These are phyloP conservation scores for Pseudomyrmex flavicornis DNA, from an alignment of 1,140 invertebrate genomes.

Conservation along the genomic window DNA sequence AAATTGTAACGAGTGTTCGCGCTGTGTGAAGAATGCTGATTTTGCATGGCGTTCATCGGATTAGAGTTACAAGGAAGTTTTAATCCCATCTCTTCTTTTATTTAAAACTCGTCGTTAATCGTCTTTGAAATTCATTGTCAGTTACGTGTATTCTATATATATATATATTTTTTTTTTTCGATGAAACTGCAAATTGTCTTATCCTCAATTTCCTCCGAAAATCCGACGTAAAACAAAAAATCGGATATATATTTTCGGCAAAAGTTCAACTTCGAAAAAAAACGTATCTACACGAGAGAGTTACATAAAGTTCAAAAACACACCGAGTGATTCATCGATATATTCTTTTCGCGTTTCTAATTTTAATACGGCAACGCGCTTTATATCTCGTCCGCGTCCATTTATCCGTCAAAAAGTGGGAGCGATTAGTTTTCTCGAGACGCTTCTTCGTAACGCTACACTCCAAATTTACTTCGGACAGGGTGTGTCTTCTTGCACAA, in stretches of 20 bases:
- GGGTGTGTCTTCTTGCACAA: not conserved
- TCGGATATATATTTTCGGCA: no score
- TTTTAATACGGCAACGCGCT: conserved; percentile 24
- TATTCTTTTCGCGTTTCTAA: conserved; percentile 24
- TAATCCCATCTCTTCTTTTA: not conserved
- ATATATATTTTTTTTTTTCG: not conserved
- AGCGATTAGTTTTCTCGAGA: conserved; percentile 42
- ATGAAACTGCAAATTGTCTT: no score
- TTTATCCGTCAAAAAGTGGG: conserved; percentile 30
- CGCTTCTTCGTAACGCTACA: not conserved
- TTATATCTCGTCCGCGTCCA: not conserved
- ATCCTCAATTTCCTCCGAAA: no score
- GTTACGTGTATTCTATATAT: not conserved
- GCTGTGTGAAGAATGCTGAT: conserved; percentile 3
- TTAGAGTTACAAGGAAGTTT: not conserved
- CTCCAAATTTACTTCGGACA: conserved; percentile 36
- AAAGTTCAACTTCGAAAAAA: no score
- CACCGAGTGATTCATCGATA: not conserved
- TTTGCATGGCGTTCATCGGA: no score
- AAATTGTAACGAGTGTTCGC: not conserved
- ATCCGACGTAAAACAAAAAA: no score
- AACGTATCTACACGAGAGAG: no score
- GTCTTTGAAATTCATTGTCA: not conserved
- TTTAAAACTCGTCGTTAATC: not conserved
- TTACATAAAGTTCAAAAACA: not conserved